Base-by-base conservation (phyloP, 2,113 vertebrate species). In the Pseudopipra pipra region DNA sequence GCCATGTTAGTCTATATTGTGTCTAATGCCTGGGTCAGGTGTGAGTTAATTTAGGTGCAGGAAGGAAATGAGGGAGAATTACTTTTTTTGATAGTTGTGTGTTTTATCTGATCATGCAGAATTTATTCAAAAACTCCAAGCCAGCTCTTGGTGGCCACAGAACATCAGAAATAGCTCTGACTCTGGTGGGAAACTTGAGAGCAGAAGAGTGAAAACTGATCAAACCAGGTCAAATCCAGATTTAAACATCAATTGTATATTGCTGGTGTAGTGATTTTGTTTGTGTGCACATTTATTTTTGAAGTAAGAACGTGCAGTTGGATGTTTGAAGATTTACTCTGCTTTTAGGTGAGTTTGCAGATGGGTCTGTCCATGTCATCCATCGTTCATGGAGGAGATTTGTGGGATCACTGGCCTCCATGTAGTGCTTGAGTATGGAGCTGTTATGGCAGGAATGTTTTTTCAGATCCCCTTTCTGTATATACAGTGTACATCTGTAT, bases 381-480 rank as follows among this genome's bases (percentile, higher is more conserved):
- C 47, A 31, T 76, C 66, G 11, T 28, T 68, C 33, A 4, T 21
- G 54, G 67, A 1, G 46, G 49, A 51, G 76, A 44, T 80, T 27
- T 86, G 54, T 68, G 87, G 44, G 39, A 12, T 55, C 0, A 0
- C 30, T 0, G 2, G 28, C 28, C 62, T 88, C 71, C 0, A 0
- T 31, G 41, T 43, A 43, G 35, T 79, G 20, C 23, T 82, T 30
- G 43, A n/a, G 33, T 22, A 8, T 47, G 18, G 61, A 89, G 46
- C 24, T 52, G 59, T 35, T 25, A 1, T 2, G 25, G 41, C 33
- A 80, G 49, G 54, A 71, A 2, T 1, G 9, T 33, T 30, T 49
- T 66, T 78, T 67, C 17, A 8, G 19, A 19, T 72, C 35, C 41
- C 13, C 5, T 62, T 4, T n/a, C 15, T 44, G 2, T 18, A 2